Percentiles rank a stretch among this genome's conserved stretches.
Evolutionary conservation across 2,113 vertebrate genomes (phyloP).

Genomic region (Nothobranchius furzeri): DNA sequence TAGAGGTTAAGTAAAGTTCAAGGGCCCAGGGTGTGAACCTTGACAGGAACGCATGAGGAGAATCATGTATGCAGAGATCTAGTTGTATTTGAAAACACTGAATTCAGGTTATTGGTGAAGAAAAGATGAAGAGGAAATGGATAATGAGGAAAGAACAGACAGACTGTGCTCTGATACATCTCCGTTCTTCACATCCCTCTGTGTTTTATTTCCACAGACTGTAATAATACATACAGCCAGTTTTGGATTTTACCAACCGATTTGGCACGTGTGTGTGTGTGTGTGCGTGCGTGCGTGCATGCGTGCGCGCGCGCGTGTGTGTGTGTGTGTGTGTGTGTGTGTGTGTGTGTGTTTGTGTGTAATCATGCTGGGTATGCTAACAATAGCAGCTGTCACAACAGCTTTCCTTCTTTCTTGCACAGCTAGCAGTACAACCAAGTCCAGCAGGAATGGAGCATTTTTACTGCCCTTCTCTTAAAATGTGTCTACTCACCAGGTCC

Average conservation of each 20-base stretch:
- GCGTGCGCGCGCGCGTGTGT: no score
- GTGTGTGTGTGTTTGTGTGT: slow-evolving; percentile 19
- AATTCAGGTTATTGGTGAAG: neutral
- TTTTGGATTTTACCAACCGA: slow-evolving; percentile 58
- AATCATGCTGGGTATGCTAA: slow-evolving; percentile 41
- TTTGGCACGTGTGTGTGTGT: slow-evolving; percentile 23
- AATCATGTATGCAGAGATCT: neutral
- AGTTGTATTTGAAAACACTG: neutral
- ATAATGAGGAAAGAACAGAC: neutral
- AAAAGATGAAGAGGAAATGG: neutral
- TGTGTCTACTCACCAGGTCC: slow-evolving; percentile 68
- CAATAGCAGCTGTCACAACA: slow-evolving; percentile 69
- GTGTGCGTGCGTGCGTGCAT: no score
- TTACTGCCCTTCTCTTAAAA: neutral
- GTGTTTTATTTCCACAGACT: slow-evolving; percentile 26
- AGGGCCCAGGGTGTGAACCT: neutral
- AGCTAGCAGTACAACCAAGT: slow-evolving; percentile 26
- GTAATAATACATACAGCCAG: slow-evolving; percentile 39
- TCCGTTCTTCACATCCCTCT: neutral
- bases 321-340: slow-evolving; percentile 13
- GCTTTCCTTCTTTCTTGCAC: slow-evolving; percentile 28
- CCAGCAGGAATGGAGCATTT: slow-evolving; percentile 12
- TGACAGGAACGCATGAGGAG: neutral
- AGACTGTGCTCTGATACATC: no score
- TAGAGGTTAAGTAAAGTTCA: slow-evolving; percentile 7